A percentile compares a stretch with the other conserved stretches of the same genome.
Evolutionary conservation across 2,113 vertebrate species (phyloP).

Genomic region (Sakesphorus luctuosus): DNA sequence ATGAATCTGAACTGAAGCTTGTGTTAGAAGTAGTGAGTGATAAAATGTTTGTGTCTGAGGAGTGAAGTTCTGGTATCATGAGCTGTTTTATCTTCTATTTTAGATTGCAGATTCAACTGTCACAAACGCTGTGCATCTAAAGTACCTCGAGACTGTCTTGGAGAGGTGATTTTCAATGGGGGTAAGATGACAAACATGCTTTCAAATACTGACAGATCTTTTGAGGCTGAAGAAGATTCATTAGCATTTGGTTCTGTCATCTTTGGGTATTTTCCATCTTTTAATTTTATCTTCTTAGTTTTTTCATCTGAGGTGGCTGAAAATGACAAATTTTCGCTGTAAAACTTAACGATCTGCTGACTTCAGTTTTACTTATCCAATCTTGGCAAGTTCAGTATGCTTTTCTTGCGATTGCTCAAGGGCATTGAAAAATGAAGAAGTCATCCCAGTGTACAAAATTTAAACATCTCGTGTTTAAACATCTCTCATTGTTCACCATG

Average conservation of each 20-base stretch:
- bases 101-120: conserved; percentile 98
- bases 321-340: not conserved
- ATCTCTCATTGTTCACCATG: not conserved
- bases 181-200: conserved; percentile 74
- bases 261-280: not conserved
- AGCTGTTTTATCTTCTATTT: not conserved
- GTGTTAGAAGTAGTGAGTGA: not conserved
- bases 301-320: not conserved
- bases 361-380: not conserved
- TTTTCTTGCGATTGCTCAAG: not conserved
- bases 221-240: not conserved
- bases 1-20: not conserved
- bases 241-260: not conserved
- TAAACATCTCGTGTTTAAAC: not conserved
- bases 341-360: not conserved
- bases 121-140: conserved; percentile 97
- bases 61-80: not conserved
- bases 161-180: conserved; percentile 95
- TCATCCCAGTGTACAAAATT: not conserved
- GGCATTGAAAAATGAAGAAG: not conserved
- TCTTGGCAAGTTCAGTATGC: not conserved
- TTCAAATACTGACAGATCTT: not conserved
- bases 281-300: not conserved
- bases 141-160: conserved; percentile 96
- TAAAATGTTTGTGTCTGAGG: not conserved